Percentiles rank a stretch among this genome's conserved stretches.
Conservation (phyloP, 2,113 vertebrate genomes). For the Myiopsitta monachus region DNA sequence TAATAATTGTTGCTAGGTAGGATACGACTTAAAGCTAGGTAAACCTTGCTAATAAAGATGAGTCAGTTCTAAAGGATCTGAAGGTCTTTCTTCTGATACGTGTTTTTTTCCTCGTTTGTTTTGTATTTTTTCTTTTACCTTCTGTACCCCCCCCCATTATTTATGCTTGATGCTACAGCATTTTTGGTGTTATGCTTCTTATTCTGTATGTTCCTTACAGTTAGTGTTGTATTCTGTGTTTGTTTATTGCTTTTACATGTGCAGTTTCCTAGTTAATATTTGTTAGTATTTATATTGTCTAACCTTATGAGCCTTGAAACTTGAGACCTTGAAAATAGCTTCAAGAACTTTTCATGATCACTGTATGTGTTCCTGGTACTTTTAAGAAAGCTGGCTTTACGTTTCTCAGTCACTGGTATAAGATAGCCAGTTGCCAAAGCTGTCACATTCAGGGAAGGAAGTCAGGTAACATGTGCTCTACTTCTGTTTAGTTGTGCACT, state of each 20-base stretch:
- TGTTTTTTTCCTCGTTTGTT: background rate
- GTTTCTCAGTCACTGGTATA: background rate
- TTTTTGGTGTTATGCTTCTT: background rate
- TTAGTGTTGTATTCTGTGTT: background rate
- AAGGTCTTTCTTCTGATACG: background rate
- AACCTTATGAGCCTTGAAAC: background rate
- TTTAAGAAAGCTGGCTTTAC: background rate
- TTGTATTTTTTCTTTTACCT: background rate
- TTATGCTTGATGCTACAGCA: background rate
- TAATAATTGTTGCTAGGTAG: background rate
- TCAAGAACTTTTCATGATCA: background rate
- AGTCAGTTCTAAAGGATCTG: background rate
- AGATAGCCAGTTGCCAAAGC: background rate
- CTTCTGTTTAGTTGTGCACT: background rate
- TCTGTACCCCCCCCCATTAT: background rate
- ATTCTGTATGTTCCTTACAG: background rate
- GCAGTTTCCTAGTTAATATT: background rate
- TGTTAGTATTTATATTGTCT: background rate
- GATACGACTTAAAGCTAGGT: background rate
- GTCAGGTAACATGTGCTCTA: background rate
- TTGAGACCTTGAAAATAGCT: background rate
- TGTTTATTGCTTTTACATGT: background rate
- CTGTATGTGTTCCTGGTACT: background rate
- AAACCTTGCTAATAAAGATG: background rate
- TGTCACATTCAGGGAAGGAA: background rate